phyloP scores from a whole-genome alignment of 1,140 invertebrate genomes.

The Cepaea nemoralis region DNA sequence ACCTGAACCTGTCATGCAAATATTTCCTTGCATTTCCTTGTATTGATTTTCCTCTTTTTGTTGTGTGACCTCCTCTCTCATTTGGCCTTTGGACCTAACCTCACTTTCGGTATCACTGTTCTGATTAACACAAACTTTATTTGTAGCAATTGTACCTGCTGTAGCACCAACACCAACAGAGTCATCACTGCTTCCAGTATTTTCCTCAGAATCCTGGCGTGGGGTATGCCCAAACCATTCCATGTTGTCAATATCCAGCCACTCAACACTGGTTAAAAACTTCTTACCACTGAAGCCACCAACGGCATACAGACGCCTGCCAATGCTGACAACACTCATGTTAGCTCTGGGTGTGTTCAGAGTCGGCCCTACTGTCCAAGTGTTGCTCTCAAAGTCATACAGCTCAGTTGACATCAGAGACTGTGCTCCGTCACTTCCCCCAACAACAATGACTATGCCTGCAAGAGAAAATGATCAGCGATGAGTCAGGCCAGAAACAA shows the following conservation, averaged over 20 bases:
- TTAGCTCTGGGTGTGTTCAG: constrained; percentile 91
- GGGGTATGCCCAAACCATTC: constrained; percentile 58
- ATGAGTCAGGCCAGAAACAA: too few species aligned
- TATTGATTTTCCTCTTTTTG: background rate
- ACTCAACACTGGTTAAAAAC: constrained; percentile 88
- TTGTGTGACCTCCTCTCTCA: background rate
- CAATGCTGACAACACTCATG: constrained; percentile 82
- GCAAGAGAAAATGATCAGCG: background rate
- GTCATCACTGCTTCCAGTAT: background rate
- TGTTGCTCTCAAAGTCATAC: constrained; percentile 83
- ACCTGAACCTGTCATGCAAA: background rate
- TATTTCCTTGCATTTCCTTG: background rate
- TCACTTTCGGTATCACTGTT: background rate
- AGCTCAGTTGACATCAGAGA: constrained; percentile 87
- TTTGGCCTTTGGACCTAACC: background rate
- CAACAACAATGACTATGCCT: constrained; percentile 56
- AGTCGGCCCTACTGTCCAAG: constrained; percentile 84
- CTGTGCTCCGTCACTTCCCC: constrained; percentile 76
- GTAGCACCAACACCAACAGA: background rate
- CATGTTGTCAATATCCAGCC: constrained; percentile 49
- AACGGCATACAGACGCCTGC: constrained; percentile 80
- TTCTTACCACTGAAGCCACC: constrained; percentile 89
- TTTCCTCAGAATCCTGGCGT: background rate
- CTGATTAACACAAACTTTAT: background rate
- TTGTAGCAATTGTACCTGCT: background rate